These are phyloP conservation scores for Scyliorhinus canicula DNA, from an alignment of 2,797 vertebrate genomes.

Conservation along the genomic window DNA sequence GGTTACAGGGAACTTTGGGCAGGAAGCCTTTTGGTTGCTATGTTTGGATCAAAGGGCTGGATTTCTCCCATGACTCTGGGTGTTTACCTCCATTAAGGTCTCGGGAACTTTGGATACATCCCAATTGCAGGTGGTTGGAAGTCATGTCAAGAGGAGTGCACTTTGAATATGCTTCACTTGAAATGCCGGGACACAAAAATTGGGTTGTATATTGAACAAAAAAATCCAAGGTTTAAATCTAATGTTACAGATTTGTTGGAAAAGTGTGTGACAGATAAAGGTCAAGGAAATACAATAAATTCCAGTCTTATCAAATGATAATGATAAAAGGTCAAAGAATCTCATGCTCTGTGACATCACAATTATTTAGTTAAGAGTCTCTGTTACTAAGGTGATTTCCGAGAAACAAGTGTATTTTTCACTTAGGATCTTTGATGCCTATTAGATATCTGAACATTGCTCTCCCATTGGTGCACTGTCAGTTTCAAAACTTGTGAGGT, in stretches of 20 bases:
- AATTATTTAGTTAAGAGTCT: neutral
- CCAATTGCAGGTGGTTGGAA: neutral
- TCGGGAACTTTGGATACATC: neutral
- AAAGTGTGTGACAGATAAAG: neutral
- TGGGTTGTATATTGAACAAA: neutral
- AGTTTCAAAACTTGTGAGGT: neutral
- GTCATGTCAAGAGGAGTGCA: neutral
- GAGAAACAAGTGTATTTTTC: neutral
- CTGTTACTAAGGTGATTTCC: slow-evolving; percentile 19
- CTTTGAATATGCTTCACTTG: neutral
- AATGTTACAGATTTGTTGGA: neutral
- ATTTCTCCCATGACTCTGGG: neutral
- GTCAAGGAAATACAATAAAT: neutral
- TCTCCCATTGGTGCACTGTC: neutral
- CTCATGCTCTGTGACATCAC: neutral
- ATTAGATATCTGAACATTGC: neutral
- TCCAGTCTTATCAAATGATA: neutral
- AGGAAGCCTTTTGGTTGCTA: neutral
- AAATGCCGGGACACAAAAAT: neutral
- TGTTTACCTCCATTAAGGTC: neutral
- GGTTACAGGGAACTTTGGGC: neutral
- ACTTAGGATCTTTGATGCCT: neutral
- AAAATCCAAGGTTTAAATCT: neutral
- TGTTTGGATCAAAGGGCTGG: neutral
- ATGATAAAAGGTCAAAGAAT: neutral